These are phyloP conservation scores for Actinopyga echinites DNA, from an alignment of 53 echinoderm and acorn worm genomes.

Conservation along the genomic window DNA sequence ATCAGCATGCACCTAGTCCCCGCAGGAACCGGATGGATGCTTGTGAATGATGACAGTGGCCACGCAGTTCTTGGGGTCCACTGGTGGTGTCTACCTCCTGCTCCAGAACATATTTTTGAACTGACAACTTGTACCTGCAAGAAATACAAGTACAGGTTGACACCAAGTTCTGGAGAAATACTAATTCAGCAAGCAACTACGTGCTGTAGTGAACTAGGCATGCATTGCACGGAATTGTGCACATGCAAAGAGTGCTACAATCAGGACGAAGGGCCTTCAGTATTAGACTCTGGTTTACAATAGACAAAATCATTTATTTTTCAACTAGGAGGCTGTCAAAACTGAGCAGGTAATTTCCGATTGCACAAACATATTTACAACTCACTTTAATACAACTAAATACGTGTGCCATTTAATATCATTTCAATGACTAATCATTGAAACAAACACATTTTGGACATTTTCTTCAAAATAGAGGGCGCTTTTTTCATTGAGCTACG, in stretches of 20 bases:
- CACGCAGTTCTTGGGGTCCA: neutral
- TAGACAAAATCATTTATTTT: no score
- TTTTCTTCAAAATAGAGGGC: no score
- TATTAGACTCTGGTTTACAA: no score
- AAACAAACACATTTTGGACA: no score
- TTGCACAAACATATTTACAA: no score
- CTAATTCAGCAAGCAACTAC: neutral
- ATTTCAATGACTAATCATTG: no score
- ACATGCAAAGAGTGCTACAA: neutral
- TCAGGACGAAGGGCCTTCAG: neutral
- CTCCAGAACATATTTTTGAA: neutral
- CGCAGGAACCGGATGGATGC: constrained; percentile 16
- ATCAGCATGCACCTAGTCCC: constrained; percentile 22
- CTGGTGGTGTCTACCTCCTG: neutral
- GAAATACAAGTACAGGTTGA: neutral
- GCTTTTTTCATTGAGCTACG: no score
- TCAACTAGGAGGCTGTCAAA: no score
- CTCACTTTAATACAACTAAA: no score
- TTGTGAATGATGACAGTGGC: neutral
- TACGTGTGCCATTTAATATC: no score
- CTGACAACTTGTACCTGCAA: neutral
- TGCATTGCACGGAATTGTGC: neutral
- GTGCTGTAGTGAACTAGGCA: neutral
- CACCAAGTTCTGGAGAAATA: neutral
- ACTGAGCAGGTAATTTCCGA: no score